Evolutionary conservation across 2,888 invertebrate genomes (phyloP).

Genomic region (Altica lythri): DNA sequence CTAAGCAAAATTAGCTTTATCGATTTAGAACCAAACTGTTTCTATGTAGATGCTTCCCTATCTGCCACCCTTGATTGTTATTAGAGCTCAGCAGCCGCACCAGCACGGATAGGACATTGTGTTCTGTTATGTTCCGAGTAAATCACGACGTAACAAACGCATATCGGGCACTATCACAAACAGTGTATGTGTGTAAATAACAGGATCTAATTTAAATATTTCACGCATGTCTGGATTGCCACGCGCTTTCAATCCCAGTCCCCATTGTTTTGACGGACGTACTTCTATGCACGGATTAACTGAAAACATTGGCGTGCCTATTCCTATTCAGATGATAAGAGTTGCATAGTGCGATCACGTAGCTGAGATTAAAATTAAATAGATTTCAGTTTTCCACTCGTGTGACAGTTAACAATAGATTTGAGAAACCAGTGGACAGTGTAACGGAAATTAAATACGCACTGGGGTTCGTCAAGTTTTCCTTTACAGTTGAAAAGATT

Average conservation of each 20-base stretch:
- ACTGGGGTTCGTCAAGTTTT: neutral
- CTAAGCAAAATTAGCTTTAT: too few relatives aligned
- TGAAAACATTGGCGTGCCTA: conserved; percentile 13
- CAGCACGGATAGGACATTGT: conserved; percentile 42
- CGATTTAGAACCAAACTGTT: too few relatives aligned
- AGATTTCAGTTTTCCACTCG: conserved; percentile 7
- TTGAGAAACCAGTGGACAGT: neutral
- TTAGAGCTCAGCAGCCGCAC: conserved; percentile 24
- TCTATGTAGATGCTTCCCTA: neutral
- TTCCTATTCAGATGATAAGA: neutral
- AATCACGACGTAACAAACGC: conserved; percentile 48
- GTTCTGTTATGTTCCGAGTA: conserved; percentile 43
- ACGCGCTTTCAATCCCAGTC: conserved; percentile 40
- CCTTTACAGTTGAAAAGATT: too few relatives aligned
- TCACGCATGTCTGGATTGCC: conserved; percentile 50
- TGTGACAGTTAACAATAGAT: neutral
- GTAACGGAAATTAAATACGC: too few relatives aligned
- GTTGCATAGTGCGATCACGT: neutral
- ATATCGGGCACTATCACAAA: conserved; percentile 49
- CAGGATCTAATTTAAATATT: conserved; percentile 55
- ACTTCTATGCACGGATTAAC: conserved; percentile 24
- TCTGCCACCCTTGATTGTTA: conserved; percentile 32
- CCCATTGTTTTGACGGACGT: conserved; percentile 30
- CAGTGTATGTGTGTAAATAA: conserved; percentile 53
- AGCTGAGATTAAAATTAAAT: conserved; percentile 8